Conservation (phyloP, 2,113 vertebrate species). For the Psophia crepitans region DNA sequence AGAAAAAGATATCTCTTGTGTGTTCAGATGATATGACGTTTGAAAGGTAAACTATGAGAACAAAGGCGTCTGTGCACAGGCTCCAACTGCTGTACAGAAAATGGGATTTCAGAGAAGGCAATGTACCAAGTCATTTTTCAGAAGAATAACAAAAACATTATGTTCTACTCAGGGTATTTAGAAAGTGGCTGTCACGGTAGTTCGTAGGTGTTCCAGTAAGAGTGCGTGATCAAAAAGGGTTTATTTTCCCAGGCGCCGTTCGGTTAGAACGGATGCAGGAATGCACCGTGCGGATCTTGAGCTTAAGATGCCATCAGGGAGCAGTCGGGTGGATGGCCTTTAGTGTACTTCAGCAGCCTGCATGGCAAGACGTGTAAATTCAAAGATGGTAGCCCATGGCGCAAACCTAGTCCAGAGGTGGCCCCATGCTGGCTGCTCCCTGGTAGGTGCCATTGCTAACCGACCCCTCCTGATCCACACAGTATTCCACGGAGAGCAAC, state of each 20-base stretch:
- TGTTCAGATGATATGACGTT: neutral
- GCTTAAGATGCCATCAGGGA: neutral
- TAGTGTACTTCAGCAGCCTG: neutral
- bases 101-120: neutral
- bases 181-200: neutral
- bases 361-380: rapidly evolving
- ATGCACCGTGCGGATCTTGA: neutral
- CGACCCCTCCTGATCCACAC: neutral
- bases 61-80: neutral
- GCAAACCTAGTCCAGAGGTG: neutral
- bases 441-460: neutral
- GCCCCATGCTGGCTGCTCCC: neutral
- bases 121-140: neutral
- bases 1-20: neutral
- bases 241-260: neutral
- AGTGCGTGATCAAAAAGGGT: neutral
- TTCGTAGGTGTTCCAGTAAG: neutral
- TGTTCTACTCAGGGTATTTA: neutral
- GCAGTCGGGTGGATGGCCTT: neutral
- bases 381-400: neutral
- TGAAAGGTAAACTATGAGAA: neutral
- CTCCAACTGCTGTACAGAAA: neutral
- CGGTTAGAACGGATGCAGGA: neutral
- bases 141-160: neutral
- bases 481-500: neutral